Percentiles rank a stretch among this genome's conserved stretches.
phyloP scores from a whole-genome alignment of 2,113 vertebrate genomes.

The Petaurus breviceps region DNA sequence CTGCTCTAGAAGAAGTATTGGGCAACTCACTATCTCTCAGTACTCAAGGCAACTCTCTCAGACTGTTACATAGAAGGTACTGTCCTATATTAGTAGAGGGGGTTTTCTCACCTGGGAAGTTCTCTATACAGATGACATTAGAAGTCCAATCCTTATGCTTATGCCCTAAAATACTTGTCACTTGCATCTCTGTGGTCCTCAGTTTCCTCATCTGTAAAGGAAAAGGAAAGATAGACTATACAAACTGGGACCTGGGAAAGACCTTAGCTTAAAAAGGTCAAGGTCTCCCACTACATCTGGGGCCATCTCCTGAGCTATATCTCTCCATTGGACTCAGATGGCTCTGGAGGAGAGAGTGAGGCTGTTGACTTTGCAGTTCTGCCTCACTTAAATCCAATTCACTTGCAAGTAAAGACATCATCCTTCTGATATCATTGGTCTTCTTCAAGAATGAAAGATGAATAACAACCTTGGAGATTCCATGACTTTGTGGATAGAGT shows the following conservation, averaged over 20 bases:
- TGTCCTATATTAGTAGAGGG: background rate
- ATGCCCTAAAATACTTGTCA: background rate
- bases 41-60: background rate
- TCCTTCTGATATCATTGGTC: too few species aligned
- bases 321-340: too few species aligned
- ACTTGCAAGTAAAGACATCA: too few species aligned
- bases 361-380: too few species aligned
- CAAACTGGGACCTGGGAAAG: too few species aligned
- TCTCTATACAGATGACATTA: background rate
- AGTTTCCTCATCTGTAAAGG: background rate
- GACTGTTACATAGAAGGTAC: background rate
- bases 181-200: background rate
- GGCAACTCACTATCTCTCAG: background rate
- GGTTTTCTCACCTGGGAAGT: background rate
- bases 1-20: background rate
- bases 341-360: too few species aligned
- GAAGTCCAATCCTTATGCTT: background rate
- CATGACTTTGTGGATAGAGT: background rate
- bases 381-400: too few species aligned
- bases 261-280: too few species aligned
- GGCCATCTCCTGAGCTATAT: too few species aligned
- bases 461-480: background rate
- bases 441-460: too few species aligned
- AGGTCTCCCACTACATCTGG: too few species aligned
- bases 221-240: background rate